Conservation (phyloP, 1,140 invertebrate genomes). For the Centruroides sculpturatus region DNA sequence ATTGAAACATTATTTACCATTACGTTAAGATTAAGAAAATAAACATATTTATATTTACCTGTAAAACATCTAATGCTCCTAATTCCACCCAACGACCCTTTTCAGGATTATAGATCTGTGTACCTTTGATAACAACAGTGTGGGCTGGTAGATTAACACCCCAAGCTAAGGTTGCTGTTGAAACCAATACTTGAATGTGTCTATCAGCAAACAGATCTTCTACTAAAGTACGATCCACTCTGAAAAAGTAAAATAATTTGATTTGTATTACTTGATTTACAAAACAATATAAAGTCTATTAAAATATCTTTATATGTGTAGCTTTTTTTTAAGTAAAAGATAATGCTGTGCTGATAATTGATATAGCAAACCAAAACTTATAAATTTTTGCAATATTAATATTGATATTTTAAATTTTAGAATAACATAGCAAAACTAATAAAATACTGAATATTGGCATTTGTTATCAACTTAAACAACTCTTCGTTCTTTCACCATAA, state of each 20-base stretch:
- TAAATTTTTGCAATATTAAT: no score
- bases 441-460: no score
- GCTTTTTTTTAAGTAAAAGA: neutral
- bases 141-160: conserved; percentile 99
- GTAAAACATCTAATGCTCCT: conserved; percentile 89
- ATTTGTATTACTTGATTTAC: no score
- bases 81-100: conserved; percentile 97
- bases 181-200: conserved; percentile 95
- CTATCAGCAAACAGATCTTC: conserved; percentile 98
- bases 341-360: neutral
- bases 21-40: no score
- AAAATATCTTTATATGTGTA: neutral
- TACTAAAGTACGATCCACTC: conserved; percentile 92
- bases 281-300: no score
- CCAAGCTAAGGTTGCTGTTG: conserved; percentile 97
- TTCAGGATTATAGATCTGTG: conserved; percentile 96
- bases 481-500: no score
- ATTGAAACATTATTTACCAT: no score
- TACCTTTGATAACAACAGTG: conserved; percentile 99
- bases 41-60: conserved; percentile 24
- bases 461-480: no score
- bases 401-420: no score
- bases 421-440: no score
- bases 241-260: conserved; percentile 10
- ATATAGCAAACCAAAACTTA: no score